Percentiles rank a stretch among this genome's conserved stretches.
phyloP scores from a whole-genome alignment of 2,113 vertebrate genomes.

The Leucoraja erinaceus region DNA sequence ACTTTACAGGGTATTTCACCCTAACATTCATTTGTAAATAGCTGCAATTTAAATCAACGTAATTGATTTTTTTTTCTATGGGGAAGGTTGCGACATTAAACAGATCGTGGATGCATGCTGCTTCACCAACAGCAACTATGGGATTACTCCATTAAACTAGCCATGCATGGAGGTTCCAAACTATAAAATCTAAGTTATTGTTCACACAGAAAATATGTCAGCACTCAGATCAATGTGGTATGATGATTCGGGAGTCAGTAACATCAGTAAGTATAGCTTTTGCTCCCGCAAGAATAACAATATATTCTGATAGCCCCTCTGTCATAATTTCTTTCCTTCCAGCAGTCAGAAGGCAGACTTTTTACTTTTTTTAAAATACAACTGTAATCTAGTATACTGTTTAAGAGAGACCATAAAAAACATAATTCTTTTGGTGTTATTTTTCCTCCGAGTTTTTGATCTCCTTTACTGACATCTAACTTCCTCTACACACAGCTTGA shows the following conservation, averaged over 20 bases:
- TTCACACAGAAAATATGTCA: not conserved
- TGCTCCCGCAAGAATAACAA: not conserved
- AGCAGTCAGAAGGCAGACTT: not conserved
- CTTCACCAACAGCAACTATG: too few relatives aligned
- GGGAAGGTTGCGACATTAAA: too few relatives aligned
- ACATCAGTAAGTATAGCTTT: not conserved
- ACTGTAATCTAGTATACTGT: not conserved
- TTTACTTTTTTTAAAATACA: not conserved
- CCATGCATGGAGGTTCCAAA: too few relatives aligned
- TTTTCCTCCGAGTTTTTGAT: slow-evolving; percentile 14
- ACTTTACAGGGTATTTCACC: too few relatives aligned
- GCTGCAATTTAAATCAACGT: too few relatives aligned
- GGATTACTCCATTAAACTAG: too few relatives aligned
- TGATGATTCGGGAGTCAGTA: not conserved
- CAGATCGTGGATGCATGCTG: too few relatives aligned
- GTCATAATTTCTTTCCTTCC: not conserved
- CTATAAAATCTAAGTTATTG: not conserved
- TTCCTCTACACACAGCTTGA: slow-evolving; percentile 1
- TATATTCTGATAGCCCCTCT: not conserved
- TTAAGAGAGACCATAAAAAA: not conserved
- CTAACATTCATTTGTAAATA: too few relatives aligned
- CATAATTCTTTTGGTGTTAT: slow-evolving; percentile 27
- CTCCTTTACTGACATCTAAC: not conserved
- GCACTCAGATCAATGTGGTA: not conserved
- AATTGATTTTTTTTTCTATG: too few relatives aligned